A percentile compares a stretch with the other conserved stretches of the same genome.
Evolutionary conservation across 1,140 invertebrate genomes (phyloP).

Genomic region (Drosophila tropicalis): DNA sequence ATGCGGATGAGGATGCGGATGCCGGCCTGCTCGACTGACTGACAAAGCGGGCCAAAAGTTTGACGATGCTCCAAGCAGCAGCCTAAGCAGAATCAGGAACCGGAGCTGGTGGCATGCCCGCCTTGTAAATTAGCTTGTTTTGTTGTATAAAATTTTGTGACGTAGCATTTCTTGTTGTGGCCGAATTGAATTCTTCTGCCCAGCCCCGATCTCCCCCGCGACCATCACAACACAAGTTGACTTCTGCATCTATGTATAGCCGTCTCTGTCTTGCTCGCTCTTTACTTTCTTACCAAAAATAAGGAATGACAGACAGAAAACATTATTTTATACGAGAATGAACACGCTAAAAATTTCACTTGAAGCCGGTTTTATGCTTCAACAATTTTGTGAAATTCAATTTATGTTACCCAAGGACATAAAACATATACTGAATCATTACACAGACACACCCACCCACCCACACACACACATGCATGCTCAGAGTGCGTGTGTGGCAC

Average conservation of each 20-base stretch:
- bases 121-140: conserved; percentile 75
- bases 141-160: conserved; percentile 51
- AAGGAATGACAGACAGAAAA: conserved; percentile 74
- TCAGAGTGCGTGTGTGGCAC: conserved; percentile 50
- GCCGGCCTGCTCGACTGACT: conserved; percentile 33
- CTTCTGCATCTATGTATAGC: not conserved
- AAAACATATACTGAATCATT: conserved; percentile 80
- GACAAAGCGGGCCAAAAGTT: conserved; percentile 46
- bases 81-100: not conserved
- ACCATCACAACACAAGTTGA: conserved; percentile 1
- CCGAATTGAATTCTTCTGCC: conserved; percentile 60
- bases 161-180: conserved; percentile 54
- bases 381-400: conserved; percentile 82
- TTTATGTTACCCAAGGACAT: conserved; percentile 81
- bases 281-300: conserved; percentile 34
- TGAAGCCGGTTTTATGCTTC: conserved; percentile 80
- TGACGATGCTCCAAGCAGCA: conserved; percentile 2
- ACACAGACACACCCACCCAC: conserved; percentile 57
- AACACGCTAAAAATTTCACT: conserved; percentile 78
- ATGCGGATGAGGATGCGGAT: conserved; percentile 53
- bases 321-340: conserved; percentile 81
- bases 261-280: not conserved
- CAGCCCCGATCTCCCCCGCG: no score
- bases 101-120: conserved; percentile 58
- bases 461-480: conserved; percentile 24